Evolutionary conservation across 2,113 vertebrate genomes (phyloP).

Genomic region (Alexandromys fortis): DNA sequence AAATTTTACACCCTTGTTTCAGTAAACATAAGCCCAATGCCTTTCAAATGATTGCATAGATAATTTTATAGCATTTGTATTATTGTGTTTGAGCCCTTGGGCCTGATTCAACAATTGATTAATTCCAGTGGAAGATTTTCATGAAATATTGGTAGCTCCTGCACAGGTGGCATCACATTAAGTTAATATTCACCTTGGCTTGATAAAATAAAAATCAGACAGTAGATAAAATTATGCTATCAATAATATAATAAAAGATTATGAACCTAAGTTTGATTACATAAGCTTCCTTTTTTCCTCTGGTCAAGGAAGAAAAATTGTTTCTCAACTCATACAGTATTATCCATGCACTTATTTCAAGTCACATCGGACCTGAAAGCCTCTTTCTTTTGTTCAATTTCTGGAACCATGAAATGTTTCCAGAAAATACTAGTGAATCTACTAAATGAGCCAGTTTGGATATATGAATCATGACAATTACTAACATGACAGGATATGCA

Average conservation of each 20-base stretch:
- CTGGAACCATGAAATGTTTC: neutral
- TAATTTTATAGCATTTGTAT: neutral
- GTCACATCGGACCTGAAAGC: neutral
- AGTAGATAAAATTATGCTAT: neutral
- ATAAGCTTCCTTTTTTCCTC: neutral
- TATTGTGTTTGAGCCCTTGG: neutral
- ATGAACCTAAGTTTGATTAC: neutral
- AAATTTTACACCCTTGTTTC: neutral
- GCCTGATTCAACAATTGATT: neutral
- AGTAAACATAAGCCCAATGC: neutral
- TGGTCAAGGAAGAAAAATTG: neutral
- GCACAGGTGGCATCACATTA: neutral
- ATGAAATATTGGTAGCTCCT: neutral
- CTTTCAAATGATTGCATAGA: neutral
- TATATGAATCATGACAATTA: too few relatives aligned
- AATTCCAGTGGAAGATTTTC: neutral
- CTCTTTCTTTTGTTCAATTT: neutral
- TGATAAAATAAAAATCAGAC: neutral
- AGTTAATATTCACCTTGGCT: neutral
- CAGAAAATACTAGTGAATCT: neutral
- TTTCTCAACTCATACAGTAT: neutral
- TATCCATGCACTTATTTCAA: neutral
- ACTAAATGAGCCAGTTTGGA: too few relatives aligned
- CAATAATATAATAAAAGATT: neutral
- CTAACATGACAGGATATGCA: too few relatives aligned